Base-by-base conservation (phyloP, 2,888 invertebrate genomes). In the Caenorhabditis afra region DNA sequence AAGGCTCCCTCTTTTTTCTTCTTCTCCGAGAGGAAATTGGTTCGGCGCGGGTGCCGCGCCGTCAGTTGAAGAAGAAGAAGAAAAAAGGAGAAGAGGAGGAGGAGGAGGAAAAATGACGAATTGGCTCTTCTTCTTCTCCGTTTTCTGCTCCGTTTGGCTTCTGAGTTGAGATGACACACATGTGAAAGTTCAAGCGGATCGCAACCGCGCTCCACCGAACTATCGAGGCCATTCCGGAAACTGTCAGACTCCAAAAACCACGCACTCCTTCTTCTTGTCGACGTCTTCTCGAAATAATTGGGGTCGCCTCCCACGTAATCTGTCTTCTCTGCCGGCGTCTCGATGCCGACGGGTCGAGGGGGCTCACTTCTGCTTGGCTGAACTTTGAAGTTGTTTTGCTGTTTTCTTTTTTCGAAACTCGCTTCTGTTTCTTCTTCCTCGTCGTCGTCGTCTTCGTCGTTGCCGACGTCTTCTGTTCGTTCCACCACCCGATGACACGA, bases 21-120 rank as follows among this genome's bases (percentile, higher is more conserved):
- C 29, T 29, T 29, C 29, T 29, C 44, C 61, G 29, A 47, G 37
- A 35, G 65, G 35, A 29, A 52, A 52, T 52, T 52, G 52, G 52
- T 52, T 29, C 23, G 52, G 23, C 52, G 23, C 52, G 23, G 22
- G n/a, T 23, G n/a, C 23, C 52, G 23, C 16, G 12, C 1, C 59
- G 52, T n/a, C 18, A 50, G 41, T 45, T n/a, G 39, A 22, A 52
- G 37, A 53, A 61, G 50, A 47, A 53, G 53, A 23, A 23, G 18
- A 35, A 20, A n/a, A 29, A 16, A 50, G 16, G 50, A 50, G 29
- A 52, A 53, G 3, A 23, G 53, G 53, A n/a, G 41, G 52, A 39
- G 44, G 41, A 52, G 23, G 44, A 47, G 23, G 20, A 44, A 44
- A 67, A 66, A 67, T 67, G 67, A 67, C 67, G 67, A 67, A 67